Evolutionary conservation across 2,797 vertebrate genomes (phyloP).

Genomic region (Eulemur rubriventer): DNA sequence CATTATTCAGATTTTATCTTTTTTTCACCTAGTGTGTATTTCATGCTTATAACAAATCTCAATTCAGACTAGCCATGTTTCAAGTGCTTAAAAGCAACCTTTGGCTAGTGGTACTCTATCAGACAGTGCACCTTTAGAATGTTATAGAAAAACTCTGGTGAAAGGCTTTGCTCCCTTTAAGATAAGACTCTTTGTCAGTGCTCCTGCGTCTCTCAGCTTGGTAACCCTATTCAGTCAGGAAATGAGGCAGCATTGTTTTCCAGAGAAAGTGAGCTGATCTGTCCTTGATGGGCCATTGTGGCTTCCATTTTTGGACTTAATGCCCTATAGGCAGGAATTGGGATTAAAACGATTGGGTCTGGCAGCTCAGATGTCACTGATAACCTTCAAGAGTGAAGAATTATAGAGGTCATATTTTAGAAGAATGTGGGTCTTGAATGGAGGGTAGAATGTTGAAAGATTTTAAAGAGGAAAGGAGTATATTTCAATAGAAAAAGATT

Average conservation of each 20-base stretch:
- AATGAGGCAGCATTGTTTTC: background rate
- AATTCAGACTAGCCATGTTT: background rate
- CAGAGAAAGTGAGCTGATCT: background rate
- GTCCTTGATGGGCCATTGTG: background rate
- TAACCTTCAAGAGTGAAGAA: background rate
- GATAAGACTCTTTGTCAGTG: background rate
- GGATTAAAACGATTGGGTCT: background rate
- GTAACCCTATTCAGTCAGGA: background rate
- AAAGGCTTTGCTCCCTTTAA: background rate
- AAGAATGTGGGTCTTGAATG: background rate
- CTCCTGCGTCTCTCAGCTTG: background rate
- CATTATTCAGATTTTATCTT: background rate
- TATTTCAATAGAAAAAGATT: background rate
- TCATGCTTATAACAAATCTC: background rate
- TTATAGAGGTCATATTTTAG: background rate
- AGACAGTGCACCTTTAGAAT: background rate
- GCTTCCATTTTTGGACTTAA: background rate
- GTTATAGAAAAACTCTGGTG: background rate
- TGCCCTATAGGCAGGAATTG: background rate
- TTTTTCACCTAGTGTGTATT: background rate
- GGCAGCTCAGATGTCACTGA: background rate
- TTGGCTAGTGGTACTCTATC: background rate
- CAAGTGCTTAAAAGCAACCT: background rate
- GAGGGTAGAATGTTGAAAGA: background rate
- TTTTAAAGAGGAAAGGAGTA: background rate